Conservation (phyloP, 2,888 invertebrate genomes). For the Sphaerophoria rueppellii region DNA sequence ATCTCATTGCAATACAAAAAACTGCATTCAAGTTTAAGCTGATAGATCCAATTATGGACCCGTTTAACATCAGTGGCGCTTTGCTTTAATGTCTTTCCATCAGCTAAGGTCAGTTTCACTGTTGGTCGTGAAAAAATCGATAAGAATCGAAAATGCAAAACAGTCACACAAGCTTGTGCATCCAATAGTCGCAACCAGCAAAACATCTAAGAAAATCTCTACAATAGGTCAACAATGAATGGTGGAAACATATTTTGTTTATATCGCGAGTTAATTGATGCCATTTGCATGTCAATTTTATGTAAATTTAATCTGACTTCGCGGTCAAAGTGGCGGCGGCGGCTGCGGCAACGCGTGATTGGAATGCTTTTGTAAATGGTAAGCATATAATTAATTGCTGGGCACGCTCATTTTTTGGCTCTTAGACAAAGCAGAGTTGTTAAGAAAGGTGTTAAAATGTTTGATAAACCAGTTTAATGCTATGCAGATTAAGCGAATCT, state of each 20-base stretch:
- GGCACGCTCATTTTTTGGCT: constrained; percentile 18
- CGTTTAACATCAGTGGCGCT: background rate
- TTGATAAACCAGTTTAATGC: constrained; percentile 19
- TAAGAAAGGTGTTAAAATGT: constrained; percentile 14
- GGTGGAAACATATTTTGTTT: constrained; percentile 12
- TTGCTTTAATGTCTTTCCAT: constrained; percentile 31
- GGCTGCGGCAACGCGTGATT: constrained; percentile 23
- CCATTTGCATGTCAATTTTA: constrained; percentile 47
- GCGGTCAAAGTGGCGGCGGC: background rate
- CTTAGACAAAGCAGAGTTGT: constrained; percentile 5
- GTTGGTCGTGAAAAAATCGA: no score
- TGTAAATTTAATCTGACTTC: constrained; percentile 36
- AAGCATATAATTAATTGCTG: constrained; percentile 21
- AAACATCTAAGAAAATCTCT: background rate
- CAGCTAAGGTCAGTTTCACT: constrained; percentile 61
- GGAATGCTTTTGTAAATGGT: constrained; percentile 37
- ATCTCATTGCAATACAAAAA: background rate
- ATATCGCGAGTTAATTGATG: constrained; percentile 32
- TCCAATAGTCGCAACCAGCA: background rate
- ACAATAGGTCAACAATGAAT: constrained; percentile 36
- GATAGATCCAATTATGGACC: constrained; percentile 5
- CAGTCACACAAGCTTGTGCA: background rate
- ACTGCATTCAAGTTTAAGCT: background rate
- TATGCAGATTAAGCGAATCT: constrained; percentile 1
- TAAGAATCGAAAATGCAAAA: constrained; percentile 49